Base-by-base conservation (phyloP, 2,888 invertebrate species). In the Lycia hirtaria region DNA sequence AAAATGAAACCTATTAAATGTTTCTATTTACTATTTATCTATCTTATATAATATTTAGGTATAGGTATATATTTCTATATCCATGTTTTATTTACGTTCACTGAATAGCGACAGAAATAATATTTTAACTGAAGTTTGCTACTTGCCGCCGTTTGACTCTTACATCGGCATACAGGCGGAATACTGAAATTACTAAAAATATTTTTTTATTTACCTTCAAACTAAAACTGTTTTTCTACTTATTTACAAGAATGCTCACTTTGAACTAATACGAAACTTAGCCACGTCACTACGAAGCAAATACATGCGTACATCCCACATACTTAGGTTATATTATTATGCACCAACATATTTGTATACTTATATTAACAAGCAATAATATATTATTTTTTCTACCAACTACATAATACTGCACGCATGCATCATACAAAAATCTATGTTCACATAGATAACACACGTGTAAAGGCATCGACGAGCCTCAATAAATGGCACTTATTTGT, bases 391-490 rank as follows among this genome's bases (percentile, higher is more conserved):
- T 62, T 75, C 70, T 77, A 78, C 71, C 65, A 58, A 68, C 74
- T 81, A 81, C 76, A 80, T 88, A 88, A 87, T 88, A 88, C 88
- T 88, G 87, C 84, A 84, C 72, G 76, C 88, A 84, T 87, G 85
- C 87, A 81, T 70, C 72, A 75, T 73, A 72, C 66, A 73, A 70
- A 73, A 81, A 74, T 83, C 83, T 84, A 87, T 85, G 77, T 85
- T 80, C 71, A 84, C 78, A 86, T 83, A 83, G 82, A 83, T 81
- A 85, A 85, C 80, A 80, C 75, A 63, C 68, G 70, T 70, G 65
- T 62, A 44, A 71, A 61, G 66, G 67, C 50, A 37, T 55, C 66
- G 64, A 56, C 68, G 65, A 67, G 64, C 65, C 69, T 60, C 67
- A 63, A 44, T 68, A 59, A 71, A 81, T 76, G 78, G 80, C 75